phyloP scores from a whole-genome alignment of 2,113 vertebrate species.

The Pituophis catenifer region DNA sequence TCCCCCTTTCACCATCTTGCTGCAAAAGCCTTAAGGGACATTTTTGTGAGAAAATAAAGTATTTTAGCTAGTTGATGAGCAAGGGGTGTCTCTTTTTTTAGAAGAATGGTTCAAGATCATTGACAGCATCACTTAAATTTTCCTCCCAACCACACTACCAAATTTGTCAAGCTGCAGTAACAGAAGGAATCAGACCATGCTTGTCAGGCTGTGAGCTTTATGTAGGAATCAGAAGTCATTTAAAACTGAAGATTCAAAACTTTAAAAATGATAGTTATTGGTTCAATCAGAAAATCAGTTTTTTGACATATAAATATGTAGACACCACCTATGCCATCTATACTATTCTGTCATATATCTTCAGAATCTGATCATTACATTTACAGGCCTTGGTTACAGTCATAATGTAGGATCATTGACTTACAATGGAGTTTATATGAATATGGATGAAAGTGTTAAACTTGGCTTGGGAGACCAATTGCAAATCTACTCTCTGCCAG shows the following conservation, averaged over 20 bases:
- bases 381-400: background rate
- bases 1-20: background rate
- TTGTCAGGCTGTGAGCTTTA: background rate
- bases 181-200: background rate
- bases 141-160: background rate
- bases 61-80: background rate
- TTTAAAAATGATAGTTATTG: background rate
- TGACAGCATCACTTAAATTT: background rate
- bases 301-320: background rate
- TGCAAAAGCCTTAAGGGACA: background rate
- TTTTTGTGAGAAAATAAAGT: background rate
- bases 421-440: background rate
- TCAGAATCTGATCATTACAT: background rate
- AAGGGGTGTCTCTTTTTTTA: background rate
- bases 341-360: background rate
- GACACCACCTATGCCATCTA: background rate
- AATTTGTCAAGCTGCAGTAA: background rate
- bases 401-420: background rate
- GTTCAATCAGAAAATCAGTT: background rate
- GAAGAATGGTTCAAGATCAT: background rate
- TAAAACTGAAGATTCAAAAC: background rate
- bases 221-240: background rate
- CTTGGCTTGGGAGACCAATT: background rate
- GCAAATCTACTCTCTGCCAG: background rate
- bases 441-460: background rate